Conservation (phyloP, 2,797 vertebrate species). For the Linurgus olivaceus region DNA sequence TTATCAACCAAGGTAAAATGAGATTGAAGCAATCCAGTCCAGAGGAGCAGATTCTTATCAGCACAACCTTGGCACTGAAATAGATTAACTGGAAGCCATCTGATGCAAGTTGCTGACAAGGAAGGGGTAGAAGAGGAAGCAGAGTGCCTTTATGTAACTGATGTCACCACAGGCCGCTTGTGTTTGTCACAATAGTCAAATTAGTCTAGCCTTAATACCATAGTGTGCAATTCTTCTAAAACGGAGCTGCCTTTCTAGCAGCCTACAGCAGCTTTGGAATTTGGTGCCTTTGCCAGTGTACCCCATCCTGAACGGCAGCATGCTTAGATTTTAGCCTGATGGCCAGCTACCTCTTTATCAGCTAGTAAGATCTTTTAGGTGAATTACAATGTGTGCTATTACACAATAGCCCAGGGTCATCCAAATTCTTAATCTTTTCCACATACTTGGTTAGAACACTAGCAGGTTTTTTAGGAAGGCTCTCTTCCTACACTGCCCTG, state of each 20-base stretch:
- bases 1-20: conserved; percentile 16
- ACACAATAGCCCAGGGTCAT: background rate
- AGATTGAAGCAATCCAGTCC: background rate
- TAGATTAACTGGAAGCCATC: background rate
- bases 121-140: background rate
- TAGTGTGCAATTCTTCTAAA: background rate
- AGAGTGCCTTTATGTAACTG: background rate
- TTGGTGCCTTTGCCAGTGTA: background rate
- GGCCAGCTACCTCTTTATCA: background rate
- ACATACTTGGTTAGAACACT: background rate
- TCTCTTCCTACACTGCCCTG: background rate
- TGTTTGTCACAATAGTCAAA: background rate
- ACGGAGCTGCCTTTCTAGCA: background rate
- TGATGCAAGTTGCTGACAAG: background rate
- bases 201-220: background rate
- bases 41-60: conserved; percentile 19
- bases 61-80: background rate
- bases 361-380: background rate
- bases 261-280: background rate
- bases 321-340: background rate
- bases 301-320: background rate
- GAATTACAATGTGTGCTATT: background rate
- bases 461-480: background rate
- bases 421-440: background rate
- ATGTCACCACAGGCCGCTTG: background rate